phyloP scores from a whole-genome alignment of 2,113 vertebrate genomes.

The Laterallus jamaicensis region DNA sequence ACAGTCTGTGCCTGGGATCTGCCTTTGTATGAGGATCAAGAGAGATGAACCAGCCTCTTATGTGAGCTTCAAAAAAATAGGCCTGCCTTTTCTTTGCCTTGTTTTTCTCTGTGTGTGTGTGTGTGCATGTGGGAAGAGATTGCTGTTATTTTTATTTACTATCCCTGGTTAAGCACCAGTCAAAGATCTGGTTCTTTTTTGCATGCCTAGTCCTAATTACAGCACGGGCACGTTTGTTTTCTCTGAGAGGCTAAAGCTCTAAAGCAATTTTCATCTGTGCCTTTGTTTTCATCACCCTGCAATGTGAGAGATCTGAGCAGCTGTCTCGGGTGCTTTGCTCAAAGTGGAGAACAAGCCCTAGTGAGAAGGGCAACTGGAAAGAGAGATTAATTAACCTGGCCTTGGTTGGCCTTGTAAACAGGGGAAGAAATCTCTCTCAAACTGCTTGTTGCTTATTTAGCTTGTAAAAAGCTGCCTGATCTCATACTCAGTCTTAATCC shows the following conservation, averaged over 20 bases:
- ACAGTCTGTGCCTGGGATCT: background rate
- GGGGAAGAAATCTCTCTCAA: slow-evolving; percentile 26
- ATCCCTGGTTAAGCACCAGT: background rate
- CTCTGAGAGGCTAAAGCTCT: slow-evolving; percentile 9
- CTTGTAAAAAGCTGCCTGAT: slow-evolving; percentile 37
- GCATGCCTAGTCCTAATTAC: slow-evolving; percentile 31
- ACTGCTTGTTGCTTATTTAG: slow-evolving; percentile 54
- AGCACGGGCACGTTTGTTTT: background rate
- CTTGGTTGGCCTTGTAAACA: slow-evolving; percentile 38
- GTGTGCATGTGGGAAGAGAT: background rate
- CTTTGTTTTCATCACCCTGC: slow-evolving; percentile 58
- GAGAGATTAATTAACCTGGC: slow-evolving; percentile 64
- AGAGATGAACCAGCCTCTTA: background rate
- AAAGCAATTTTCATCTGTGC: slow-evolving; percentile 50
- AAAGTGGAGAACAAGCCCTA: slow-evolving; percentile 50
- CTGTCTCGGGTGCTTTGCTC: slow-evolving; percentile 44
- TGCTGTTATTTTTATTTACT: slow-evolving; percentile 54
- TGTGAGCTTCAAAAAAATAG: background rate
- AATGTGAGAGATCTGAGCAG: slow-evolving; percentile 50
- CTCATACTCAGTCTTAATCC: slow-evolving; percentile 12
- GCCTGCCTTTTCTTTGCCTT: background rate
- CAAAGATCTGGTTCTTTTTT: slow-evolving; percentile 11
- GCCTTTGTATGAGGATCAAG: slow-evolving; percentile 26
- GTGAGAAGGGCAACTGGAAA: slow-evolving; percentile 54
- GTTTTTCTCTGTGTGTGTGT: background rate